Conservation (phyloP, 2,113 vertebrate species). For the Eublepharis macularius region DNA sequence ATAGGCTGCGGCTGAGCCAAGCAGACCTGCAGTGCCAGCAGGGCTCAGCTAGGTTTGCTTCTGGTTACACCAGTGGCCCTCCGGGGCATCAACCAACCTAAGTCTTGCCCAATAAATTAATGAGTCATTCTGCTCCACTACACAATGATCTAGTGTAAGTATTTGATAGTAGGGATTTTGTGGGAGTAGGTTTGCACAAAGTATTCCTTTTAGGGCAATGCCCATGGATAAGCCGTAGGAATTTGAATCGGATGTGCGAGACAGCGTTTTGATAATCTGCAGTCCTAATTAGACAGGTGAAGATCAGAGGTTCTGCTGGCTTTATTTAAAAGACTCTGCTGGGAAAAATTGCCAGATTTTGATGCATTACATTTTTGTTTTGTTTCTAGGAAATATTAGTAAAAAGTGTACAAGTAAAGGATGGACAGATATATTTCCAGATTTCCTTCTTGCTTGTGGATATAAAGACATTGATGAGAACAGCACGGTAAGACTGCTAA, state of each 20-base stretch:
- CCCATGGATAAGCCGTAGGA: not conserved
- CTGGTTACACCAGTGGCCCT: too few species aligned
- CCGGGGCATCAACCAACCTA: too few species aligned
- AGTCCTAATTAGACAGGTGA: not conserved
- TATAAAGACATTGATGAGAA: constrained; percentile 69
- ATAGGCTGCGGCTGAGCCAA: too few species aligned
- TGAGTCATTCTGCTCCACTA: too few species aligned
- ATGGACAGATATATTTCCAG: constrained; percentile 88
- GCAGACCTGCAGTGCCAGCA: too few species aligned
- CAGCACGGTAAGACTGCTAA: constrained; percentile 67
- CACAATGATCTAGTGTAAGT: not conserved
- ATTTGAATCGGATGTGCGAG: not conserved
- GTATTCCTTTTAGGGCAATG: not conserved
- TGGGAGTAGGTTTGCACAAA: not conserved
- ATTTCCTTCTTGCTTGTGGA: constrained; percentile 81
- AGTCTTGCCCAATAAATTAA: too few species aligned
- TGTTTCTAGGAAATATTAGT: constrained; percentile 87
- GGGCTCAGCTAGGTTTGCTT: too few species aligned
- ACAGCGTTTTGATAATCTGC: not conserved
- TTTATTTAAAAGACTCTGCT: not conserved
- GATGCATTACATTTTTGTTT: constrained; percentile 14
- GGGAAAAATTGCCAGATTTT: not conserved
- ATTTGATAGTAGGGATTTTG: not conserved
- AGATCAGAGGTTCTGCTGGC: not conserved
- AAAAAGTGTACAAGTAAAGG: constrained; percentile 86